These are phyloP conservation scores for Drosophila willistoni DNA, from an alignment of 1,140 invertebrate genomes.

Conservation along the genomic window DNA sequence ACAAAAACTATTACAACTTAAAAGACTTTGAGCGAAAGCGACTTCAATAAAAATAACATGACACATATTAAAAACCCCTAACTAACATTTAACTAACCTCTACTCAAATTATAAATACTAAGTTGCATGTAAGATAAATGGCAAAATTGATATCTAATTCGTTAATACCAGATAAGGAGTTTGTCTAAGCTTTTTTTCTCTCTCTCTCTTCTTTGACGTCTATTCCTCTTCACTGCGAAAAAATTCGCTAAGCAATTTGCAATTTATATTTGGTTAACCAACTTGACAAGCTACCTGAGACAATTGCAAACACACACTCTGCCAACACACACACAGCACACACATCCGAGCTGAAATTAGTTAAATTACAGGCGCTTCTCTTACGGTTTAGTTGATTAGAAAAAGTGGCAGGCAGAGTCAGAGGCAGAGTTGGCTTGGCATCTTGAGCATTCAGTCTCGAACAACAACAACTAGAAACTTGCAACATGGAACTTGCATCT, in stretches of 20 bases:
- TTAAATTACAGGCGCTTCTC: conserved; percentile 74
- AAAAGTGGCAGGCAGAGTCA: conserved; percentile 60
- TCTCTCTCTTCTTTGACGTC: conserved; percentile 9
- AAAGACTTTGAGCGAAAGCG: no score
- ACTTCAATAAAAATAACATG: no score
- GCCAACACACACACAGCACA: conserved; percentile 11
- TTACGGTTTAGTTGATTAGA: conserved; percentile 69
- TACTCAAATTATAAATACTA: background rate
- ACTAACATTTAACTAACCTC: background rate
- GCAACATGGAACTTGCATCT: conserved; percentile 9
- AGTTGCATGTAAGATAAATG: background rate
- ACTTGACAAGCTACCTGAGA: conserved; percentile 62
- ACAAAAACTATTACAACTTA: no score
- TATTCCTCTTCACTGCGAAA: conserved; percentile 18
- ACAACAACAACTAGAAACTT: background rate
- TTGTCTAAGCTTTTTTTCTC: background rate
- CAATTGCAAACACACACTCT: conserved; percentile 47
- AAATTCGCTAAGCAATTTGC: conserved; percentile 45
- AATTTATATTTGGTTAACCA: conserved; percentile 51
- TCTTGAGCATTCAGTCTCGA: conserved; percentile 28
- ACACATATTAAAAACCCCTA: background rate
- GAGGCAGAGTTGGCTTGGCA: conserved; percentile 32
- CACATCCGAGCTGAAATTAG: conserved; percentile 58
- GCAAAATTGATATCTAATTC: conserved; percentile 1
- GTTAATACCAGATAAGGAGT: background rate